These are phyloP conservation scores for Talpa occidentalis DNA, from an alignment of 2,113 vertebrate genomes.

Conservation along the genomic window DNA sequence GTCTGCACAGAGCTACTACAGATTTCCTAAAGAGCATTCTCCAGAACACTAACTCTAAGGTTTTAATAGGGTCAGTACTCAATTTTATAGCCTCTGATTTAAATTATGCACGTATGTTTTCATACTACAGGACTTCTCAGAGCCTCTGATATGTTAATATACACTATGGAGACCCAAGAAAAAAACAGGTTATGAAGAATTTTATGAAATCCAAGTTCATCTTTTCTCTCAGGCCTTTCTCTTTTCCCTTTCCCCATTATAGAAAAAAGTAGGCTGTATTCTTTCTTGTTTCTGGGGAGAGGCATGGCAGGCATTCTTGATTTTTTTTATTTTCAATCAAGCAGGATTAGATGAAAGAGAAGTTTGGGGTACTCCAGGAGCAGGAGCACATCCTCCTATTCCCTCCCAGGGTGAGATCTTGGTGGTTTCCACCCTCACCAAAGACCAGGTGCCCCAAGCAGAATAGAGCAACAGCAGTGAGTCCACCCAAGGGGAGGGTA, in stretches of 20 bases:
- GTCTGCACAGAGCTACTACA: neutral
- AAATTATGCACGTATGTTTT: constrained; percentile 16
- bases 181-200: neutral
- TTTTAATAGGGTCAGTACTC: neutral
- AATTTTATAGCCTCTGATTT: neutral
- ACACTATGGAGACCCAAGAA: neutral
- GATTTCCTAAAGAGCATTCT: neutral
- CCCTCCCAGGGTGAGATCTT: neutral
- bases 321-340: constrained; percentile 4
- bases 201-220: neutral
- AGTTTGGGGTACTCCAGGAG: neutral
- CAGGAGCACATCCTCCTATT: neutral
- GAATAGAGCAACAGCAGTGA: neutral
- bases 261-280: neutral
- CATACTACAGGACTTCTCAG: constrained; percentile 47
- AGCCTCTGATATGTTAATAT: neutral
- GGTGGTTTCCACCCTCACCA: neutral
- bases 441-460: neutral
- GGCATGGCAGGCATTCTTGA: neutral
- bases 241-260: neutral
- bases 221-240: neutral
- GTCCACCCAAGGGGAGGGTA: neutral
- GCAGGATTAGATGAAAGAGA: neutral
- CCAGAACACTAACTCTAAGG: neutral
- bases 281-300: neutral